phyloP scores from a whole-genome alignment of 2,113 vertebrate genomes.

The Platichthys flesus region DNA sequence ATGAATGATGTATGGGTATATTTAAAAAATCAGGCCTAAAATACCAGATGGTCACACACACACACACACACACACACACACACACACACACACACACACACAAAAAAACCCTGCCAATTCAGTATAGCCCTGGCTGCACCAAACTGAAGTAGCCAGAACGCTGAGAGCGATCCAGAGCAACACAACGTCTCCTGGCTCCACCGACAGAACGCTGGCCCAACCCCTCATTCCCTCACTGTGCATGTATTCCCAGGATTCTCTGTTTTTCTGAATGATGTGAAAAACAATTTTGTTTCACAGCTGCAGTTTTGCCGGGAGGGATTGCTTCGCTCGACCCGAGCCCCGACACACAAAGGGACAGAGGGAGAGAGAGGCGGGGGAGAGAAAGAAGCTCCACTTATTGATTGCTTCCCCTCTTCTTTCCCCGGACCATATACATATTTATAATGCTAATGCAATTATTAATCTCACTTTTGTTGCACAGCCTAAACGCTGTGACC shows the following conservation, averaged over 20 bases:
- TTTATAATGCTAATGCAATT: slow-evolving; percentile 66
- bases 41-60: neutral
- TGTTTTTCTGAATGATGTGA: slow-evolving; percentile 64
- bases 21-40: neutral
- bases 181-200: slow-evolving; percentile 45
- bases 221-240: slow-evolving; percentile 39
- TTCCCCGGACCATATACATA: slow-evolving; percentile 59
- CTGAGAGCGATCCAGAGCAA: slow-evolving; percentile 49
- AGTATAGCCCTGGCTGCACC: slow-evolving; percentile 27
- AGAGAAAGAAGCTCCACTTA: slow-evolving; percentile 40
- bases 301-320: slow-evolving; percentile 57
- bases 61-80: neutral
- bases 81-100: slow-evolving; percentile 15
- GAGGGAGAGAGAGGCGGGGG: neutral
- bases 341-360: slow-evolving; percentile 36
- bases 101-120: slow-evolving; percentile 38
- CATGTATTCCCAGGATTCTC: slow-evolving; percentile 53
- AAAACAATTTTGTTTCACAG: slow-evolving; percentile 73
- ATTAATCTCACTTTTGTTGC: slow-evolving; percentile 65
- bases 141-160: slow-evolving; percentile 52
- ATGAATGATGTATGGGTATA: neutral
- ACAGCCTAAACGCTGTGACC: slow-evolving; percentile 58
- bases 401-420: slow-evolving; percentile 55
- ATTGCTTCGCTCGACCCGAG: slow-evolving; percentile 52
- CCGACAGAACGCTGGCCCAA: slow-evolving; percentile 62